phyloP scores from a whole-genome alignment of 2,113 vertebrate genomes.

The Pteronura brasiliensis region DNA sequence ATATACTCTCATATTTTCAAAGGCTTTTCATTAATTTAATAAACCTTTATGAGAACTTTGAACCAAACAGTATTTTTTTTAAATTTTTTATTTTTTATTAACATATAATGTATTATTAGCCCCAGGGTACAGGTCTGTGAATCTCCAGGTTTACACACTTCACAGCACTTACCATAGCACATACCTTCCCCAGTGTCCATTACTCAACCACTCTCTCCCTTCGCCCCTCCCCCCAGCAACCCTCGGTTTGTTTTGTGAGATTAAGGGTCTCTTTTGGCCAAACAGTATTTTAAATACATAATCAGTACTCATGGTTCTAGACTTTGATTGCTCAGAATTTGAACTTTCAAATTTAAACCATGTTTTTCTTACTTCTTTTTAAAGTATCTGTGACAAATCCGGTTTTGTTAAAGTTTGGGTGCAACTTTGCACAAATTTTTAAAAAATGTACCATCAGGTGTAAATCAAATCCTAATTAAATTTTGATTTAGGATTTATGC shows the following conservation, averaged over 20 bases:
- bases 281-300: background rate
- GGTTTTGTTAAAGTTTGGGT: background rate
- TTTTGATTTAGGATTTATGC: background rate
- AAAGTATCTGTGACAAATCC: background rate
- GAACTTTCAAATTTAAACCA: background rate
- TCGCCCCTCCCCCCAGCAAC: no score
- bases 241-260: no score
- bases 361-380: background rate
- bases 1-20: background rate
- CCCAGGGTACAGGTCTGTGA: no score
- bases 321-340: background rate
- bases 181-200: no score
- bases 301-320: background rate
- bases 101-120: no score
- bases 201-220: no score
- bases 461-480: background rate
- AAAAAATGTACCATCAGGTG: background rate
- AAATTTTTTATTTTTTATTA: no score
- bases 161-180: no score
- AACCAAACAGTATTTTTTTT: background rate
- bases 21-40: background rate
- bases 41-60: no score
- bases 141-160: no score
- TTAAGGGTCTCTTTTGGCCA: background rate
- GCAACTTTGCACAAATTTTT: background rate